Base-by-base conservation (phyloP, 2,888 invertebrate genomes). In the Orthosia cruda region DNA sequence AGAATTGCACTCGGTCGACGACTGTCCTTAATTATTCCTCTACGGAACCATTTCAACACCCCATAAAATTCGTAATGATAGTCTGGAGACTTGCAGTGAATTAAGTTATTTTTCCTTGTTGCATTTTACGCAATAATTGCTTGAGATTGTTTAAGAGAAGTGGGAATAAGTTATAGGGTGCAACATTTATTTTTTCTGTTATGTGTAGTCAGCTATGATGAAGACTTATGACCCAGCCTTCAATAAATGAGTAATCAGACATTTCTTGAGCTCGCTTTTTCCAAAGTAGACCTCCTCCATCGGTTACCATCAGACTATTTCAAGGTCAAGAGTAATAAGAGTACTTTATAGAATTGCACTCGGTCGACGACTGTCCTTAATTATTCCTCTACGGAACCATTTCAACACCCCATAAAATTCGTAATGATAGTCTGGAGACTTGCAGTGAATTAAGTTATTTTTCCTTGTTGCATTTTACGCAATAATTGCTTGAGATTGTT, bases 391-490 rank as follows among this genome's bases (percentile, higher is more conserved):
- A 58, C 68, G 54, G 71, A 80, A 74, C 76, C 74, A 74, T 67
- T 87, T 85, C 69, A 57, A 87, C 71, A 87, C 62, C 15, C 72
- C 71, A 83, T 87, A 83, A 85, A 80, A 78, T 69, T 83, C 71
- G 62, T 87, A 85, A 86, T 72, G 80, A 74, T 50, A 57, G 71
- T 71, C 68, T 71, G 50, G 55, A 54, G 79, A 62, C 57, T 64
- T 68, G 80, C 65, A 74, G 59, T 62, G 61, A 65, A 70, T 74
- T 55, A 20, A 65, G 16, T 52, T 26, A 54, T 50, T 62, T 73
- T 66, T 64, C 18, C n/a, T n/a, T n/a, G n/a, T 64, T 76, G 52
- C 62, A 70, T 16, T 83, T 68, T 74, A 52, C 18, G 23, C 23
- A 52, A 57, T 47, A 66, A 67, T 74, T 65, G n/a, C 23, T 52